Conservation (phyloP, 1,140 invertebrate species). For the Orussus abietinus region DNA sequence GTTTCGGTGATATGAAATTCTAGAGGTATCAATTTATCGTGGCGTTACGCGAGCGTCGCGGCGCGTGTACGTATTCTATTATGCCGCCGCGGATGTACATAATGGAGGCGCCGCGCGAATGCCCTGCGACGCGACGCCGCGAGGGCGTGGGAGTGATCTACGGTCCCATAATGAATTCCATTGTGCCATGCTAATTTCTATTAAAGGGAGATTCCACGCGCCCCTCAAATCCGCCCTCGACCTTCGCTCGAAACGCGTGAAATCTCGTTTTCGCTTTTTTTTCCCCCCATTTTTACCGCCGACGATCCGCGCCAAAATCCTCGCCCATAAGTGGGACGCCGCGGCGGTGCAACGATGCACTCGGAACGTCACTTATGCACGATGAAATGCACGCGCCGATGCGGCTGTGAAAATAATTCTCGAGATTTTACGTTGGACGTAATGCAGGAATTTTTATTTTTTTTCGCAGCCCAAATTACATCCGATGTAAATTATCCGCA, state of each 20-base stretch:
- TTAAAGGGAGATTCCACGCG: neutral
- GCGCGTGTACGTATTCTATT: neutral
- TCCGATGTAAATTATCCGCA: too few relatives aligned
- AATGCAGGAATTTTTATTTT: too few relatives aligned
- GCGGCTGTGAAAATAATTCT: too few relatives aligned
- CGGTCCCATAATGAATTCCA: neutral
- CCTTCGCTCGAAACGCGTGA: neutral
- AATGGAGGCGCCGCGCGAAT: neutral
- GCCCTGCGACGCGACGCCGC: neutral
- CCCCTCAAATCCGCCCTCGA: neutral
- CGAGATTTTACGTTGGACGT: too few relatives aligned
- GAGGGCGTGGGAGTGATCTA: neutral
- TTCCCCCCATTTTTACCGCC: too few relatives aligned
- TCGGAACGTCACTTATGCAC: too few relatives aligned
- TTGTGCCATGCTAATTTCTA: slow-evolving; percentile 1
- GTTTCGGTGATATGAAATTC: neutral
- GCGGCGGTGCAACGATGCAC: too few relatives aligned
- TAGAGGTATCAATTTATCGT: neutral
- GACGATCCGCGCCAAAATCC: too few relatives aligned
- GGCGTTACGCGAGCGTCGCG: neutral
- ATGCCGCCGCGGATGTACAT: neutral
- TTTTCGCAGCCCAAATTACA: too few relatives aligned
- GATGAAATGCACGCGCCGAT: too few relatives aligned
- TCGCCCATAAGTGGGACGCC: too few relatives aligned
- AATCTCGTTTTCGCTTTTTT: neutral